These are phyloP conservation scores for Symphodus melops DNA, from an alignment of 2,113 vertebrate species.

Conservation along the genomic window DNA sequence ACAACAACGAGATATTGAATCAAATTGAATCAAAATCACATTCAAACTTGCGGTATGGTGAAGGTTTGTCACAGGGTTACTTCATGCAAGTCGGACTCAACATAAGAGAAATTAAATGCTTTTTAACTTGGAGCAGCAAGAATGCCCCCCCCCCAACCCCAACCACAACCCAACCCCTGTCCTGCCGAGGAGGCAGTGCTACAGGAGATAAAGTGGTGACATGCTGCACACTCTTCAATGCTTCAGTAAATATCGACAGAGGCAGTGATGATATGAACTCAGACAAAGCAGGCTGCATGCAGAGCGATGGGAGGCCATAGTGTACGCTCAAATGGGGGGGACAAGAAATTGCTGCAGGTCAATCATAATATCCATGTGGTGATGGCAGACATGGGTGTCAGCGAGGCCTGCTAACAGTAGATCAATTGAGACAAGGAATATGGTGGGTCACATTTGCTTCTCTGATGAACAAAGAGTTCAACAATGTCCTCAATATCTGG, in stretches of 20 bases:
- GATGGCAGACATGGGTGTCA: conserved; percentile 66
- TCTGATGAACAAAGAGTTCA: conserved; percentile 65
- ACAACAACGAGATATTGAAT: background rate
- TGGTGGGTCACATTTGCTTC: conserved; percentile 47
- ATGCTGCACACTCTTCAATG: conserved; percentile 69
- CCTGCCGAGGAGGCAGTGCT: conserved; percentile 66
- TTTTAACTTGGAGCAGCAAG: conserved; percentile 37
- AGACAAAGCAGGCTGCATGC: conserved; percentile 56
- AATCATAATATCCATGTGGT: conserved; percentile 66
- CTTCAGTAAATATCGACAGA: conserved; percentile 78
- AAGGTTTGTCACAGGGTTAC: conserved; percentile 24
- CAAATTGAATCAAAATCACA: conserved; percentile 11
- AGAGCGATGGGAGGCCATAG: conserved; percentile 56
- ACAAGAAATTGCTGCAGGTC: conserved; percentile 68
- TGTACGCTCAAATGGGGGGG: conserved; percentile 60
- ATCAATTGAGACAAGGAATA: conserved; percentile 70
- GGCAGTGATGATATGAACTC: conserved; percentile 74
- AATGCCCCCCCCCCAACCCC: conserved; percentile 12
- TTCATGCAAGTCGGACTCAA: conserved; percentile 24
- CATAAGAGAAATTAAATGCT: conserved; percentile 29
- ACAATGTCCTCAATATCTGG: conserved; percentile 13
- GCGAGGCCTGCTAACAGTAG: conserved; percentile 57
- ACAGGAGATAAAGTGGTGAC: conserved; percentile 65
- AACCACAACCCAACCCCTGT: conserved; percentile 23
- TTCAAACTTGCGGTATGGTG: conserved; percentile 19